Conservation (phyloP, 2,888 invertebrate genomes). For the Orthonevra nobilis region DNA sequence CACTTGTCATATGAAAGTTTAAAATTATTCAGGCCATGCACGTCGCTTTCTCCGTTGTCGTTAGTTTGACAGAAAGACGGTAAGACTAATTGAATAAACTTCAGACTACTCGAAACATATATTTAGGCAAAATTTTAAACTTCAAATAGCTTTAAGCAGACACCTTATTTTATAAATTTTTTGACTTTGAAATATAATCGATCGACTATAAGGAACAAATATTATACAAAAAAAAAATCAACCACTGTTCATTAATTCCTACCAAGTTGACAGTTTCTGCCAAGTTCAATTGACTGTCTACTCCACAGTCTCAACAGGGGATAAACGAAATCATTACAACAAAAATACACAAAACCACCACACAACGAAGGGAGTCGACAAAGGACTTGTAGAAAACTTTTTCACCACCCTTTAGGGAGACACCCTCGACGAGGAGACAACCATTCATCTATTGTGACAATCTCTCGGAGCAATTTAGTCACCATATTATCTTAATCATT, state of each 20-base stretch:
- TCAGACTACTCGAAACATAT: too few species aligned
- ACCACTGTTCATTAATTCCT: slow-evolving; percentile 62
- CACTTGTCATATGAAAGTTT: too few species aligned
- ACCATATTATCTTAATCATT: slow-evolving; percentile 59
- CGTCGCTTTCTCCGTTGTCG: too few species aligned
- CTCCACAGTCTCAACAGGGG: not conserved
- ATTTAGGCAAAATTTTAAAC: too few species aligned
- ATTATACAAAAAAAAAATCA: too few species aligned
- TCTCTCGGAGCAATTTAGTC: slow-evolving; percentile 58
- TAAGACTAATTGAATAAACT: too few species aligned
- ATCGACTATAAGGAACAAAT: too few species aligned
- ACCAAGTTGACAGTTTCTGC: slow-evolving; percentile 68
- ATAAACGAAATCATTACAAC: not conserved
- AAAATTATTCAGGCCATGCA: too few species aligned
- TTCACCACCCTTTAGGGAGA: not conserved
- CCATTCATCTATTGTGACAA: slow-evolving; percentile 56
- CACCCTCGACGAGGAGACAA: not conserved
- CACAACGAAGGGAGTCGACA: slow-evolving; percentile 2
- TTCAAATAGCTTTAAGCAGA: too few species aligned
- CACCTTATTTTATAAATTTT: too few species aligned
- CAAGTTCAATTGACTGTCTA: slow-evolving; percentile 69
- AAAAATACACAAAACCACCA: not conserved
- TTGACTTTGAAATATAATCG: too few species aligned
- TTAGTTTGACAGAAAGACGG: too few species aligned
- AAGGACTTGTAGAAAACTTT: slow-evolving; percentile 30